Evolutionary conservation across 2,888 invertebrate genomes (phyloP), one percentile per base, ranked within the genome.

Genomic region (Danaus chrysippus): DNA sequence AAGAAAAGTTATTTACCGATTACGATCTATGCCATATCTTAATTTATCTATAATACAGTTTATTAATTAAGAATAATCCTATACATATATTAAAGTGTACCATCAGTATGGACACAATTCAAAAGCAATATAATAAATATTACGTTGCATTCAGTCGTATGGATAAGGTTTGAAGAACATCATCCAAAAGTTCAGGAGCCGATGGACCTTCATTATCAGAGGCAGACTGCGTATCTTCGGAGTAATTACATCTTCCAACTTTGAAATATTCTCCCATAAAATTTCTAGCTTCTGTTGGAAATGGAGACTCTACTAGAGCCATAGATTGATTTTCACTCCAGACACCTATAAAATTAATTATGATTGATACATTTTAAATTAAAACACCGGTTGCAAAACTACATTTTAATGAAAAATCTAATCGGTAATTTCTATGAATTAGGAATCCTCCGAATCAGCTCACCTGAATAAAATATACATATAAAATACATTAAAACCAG

Each of bases 231-330:
- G 81, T 84, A n/a, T 86, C 84, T 0, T 76, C 82, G 0, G 84
- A 82, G 3, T 84, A 85, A 71, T 88, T 92, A 42, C 91, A 92
- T 12, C 89, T 80, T 3, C 93, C 93, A 43, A 92, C 86, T 34
- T 87, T 75, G 54, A 91, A 54, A 54, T 78, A 74, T 64, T 89
- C 89, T 0, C 86, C 86, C 43, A 87, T 72, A 60, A 91, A 87
- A 54, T 82, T 86, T 0, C 91, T 77, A 3, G 81, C 81, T 68
- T 91, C 91, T 1, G 84, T 83, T 10, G 90, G 86, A 59, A 83
- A 86, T 0, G 86, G 86, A 0, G 71, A 56, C 23, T 82, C 73
- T 12, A 89, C 73, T 17, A 70, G 70, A 0, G 85, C 78, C 88
- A 91, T 88, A 3, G 86, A 86, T 1, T 68, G 67, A 1, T 74